Percentiles rank a stretch among this genome's conserved stretches.
Conservation (phyloP, 2,888 invertebrate genomes). For the Synanthedon andrenaeformis region DNA sequence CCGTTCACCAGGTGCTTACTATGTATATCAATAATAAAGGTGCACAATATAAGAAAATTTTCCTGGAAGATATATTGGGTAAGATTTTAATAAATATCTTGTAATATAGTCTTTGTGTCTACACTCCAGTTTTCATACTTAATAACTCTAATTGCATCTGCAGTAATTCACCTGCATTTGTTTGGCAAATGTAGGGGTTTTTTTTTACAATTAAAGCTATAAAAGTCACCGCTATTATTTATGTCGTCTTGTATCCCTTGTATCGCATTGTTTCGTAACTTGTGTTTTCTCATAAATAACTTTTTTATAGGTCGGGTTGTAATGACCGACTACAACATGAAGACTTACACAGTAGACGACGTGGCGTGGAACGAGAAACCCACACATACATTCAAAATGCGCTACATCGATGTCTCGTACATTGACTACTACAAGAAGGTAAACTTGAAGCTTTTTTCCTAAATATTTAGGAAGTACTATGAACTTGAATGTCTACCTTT, state of each 20-base stretch:
- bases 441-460: constrained; percentile 6
- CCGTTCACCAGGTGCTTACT: constrained; percentile 73
- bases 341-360: constrained; percentile 80
- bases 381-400: constrained; percentile 68
- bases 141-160: too few species aligned
- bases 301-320: constrained; percentile 69
- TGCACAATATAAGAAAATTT: constrained; percentile 58
- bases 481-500: too few species aligned
- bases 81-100: constrained; percentile 8
- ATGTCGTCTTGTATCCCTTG: neutral
- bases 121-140: too few species aligned
- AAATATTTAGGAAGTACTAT: too few species aligned
- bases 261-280: neutral
- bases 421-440: constrained; percentile 75
- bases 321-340: constrained; percentile 83
- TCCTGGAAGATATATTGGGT: constrained; percentile 69
- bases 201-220: too few species aligned
- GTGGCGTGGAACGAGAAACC: constrained; percentile 75
- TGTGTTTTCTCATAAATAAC: neutral
- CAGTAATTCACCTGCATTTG: too few species aligned
- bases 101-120: too few species aligned
- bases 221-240: constrained; percentile 1
- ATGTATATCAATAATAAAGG: constrained; percentile 60
- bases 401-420: constrained; percentile 70
- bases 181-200: too few species aligned